Conservation (phyloP, 1,140 invertebrate genomes). For the Leptopilina clavipes region DNA sequence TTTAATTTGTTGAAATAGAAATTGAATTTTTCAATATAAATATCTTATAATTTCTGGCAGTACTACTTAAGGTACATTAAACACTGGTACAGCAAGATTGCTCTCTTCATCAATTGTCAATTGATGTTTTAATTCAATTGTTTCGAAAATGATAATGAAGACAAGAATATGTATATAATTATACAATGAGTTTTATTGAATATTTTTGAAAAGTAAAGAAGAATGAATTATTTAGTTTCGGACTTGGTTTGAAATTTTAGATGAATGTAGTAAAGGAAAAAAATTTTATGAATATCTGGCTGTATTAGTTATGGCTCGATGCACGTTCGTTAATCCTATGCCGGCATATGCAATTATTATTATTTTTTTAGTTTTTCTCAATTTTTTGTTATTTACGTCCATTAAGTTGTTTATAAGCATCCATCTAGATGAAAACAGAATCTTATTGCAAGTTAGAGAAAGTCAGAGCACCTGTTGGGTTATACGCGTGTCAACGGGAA, state of each 20-base stretch:
- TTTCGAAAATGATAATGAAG: too few species aligned
- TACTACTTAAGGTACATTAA: not conserved
- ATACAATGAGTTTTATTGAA: too few species aligned
- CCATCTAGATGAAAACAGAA: constrained; percentile 41
- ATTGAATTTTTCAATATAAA: too few species aligned
- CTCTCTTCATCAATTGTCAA: not conserved
- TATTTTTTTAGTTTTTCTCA: constrained; percentile 56
- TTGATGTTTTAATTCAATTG: too few species aligned
- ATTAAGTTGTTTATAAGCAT: constrained; percentile 43
- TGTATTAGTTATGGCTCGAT: constrained; percentile 64
- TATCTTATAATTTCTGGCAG: too few species aligned
- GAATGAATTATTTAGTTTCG: not conserved
- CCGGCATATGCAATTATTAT: constrained; percentile 73
- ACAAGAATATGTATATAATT: too few species aligned
- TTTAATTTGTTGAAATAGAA: too few species aligned
- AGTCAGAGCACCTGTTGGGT: constrained; percentile 70
- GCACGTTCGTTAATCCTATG: constrained; percentile 71
- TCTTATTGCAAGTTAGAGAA: constrained; percentile 34
- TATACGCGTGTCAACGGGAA: constrained; percentile 52
- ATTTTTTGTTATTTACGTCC: constrained; percentile 42
- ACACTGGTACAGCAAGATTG: constrained; percentile 13
- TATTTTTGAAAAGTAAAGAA: too few species aligned
- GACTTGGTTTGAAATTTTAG: not conserved
- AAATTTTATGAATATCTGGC: constrained; percentile 43
- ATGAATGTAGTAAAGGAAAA: constrained; percentile 32